phyloP scores from a whole-genome alignment of 2,888 invertebrate species.

The Mimachlamys varia region DNA sequence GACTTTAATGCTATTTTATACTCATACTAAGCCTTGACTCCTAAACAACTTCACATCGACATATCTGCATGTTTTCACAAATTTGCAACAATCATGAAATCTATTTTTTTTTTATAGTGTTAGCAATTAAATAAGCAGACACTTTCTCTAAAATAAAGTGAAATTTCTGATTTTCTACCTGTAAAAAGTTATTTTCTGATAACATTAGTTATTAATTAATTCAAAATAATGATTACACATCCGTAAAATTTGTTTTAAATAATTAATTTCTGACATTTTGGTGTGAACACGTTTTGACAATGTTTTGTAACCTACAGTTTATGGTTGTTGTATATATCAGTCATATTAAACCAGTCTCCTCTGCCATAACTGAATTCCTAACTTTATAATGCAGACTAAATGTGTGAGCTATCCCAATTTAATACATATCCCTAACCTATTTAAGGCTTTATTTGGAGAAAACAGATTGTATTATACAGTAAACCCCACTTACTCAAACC shows the following conservation, averaged over 20 bases:
- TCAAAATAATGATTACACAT: neutral
- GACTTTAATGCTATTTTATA: neutral
- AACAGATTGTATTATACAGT: too few relatives aligned
- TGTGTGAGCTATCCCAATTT: too few relatives aligned
- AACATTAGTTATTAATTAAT: neutral
- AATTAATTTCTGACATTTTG: neutral
- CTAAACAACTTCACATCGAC: neutral
- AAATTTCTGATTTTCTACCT: too few relatives aligned
- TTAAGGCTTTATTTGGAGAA: too few relatives aligned
- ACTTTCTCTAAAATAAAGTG: too few relatives aligned
- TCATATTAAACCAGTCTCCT: neutral
- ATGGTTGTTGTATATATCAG: conserved; percentile 17
- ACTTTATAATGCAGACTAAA: too few relatives aligned
- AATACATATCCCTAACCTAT: neutral
- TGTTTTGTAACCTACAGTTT: neutral
- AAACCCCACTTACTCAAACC: too few relatives aligned
- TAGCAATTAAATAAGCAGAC: too few relatives aligned
- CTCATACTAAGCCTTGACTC: neutral
- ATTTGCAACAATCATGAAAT: neutral
- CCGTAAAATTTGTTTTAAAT: neutral
- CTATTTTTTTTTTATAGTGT: neutral
- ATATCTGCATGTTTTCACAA: conserved; percentile 20
- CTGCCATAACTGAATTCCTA: neutral
- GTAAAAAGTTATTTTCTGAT: neutral
- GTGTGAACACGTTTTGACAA: conserved; percentile 23